These are phyloP conservation scores for Numida meleagris DNA, from an alignment of 2,113 vertebrate species.

Conservation along the genomic window DNA sequence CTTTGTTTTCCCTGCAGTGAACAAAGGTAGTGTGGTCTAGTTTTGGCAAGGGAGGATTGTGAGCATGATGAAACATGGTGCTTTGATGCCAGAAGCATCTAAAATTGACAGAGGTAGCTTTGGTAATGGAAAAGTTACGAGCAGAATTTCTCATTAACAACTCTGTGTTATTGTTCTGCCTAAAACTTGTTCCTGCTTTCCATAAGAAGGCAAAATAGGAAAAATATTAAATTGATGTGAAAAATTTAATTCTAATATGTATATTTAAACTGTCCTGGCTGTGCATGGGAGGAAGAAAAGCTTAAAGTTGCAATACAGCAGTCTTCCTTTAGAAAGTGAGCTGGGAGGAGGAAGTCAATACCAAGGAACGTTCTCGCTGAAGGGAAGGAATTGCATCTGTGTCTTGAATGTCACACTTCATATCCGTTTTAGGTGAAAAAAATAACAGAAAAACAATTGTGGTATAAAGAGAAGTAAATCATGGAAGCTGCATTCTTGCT, in stretches of 20 bases:
- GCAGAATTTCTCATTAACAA: not conserved
- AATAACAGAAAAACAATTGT: not conserved
- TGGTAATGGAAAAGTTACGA: not conserved
- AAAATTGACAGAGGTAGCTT: not conserved
- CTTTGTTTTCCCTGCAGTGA: not conserved
- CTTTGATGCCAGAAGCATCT: not conserved
- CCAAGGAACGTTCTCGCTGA: not conserved
- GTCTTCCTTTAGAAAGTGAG: not conserved
- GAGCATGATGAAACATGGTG: not conserved
- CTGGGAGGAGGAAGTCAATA: not conserved
- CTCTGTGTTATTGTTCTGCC: not conserved
- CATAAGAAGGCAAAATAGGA: not conserved
- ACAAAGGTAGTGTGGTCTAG: not conserved
- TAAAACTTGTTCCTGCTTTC: not conserved
- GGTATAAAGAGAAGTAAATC: not conserved
- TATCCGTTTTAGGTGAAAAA: not conserved
- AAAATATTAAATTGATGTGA: not conserved
- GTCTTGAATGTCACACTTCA: not conserved
- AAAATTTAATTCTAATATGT: not conserved
- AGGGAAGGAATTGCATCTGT: not conserved
- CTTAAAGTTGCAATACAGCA: not conserved
- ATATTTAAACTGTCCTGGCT: not conserved
- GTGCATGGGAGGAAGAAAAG: not conserved
- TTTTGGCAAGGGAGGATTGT: not conserved
- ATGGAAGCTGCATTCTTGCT: not conserved